Evolutionary conservation across 2,113 vertebrate genomes (phyloP).

Genomic region (Triplophysa siluroides): DNA sequence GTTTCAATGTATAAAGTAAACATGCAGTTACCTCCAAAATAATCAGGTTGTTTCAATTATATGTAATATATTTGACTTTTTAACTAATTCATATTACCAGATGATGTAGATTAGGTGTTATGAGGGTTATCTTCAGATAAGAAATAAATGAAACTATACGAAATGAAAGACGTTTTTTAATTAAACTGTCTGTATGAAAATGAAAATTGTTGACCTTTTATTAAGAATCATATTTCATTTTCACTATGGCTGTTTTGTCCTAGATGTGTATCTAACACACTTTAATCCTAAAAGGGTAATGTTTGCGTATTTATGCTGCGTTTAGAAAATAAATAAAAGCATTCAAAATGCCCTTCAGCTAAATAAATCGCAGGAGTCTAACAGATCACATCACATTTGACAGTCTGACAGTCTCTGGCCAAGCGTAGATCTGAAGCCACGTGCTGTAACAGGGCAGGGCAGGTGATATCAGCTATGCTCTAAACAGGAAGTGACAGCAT

Average conservation of each 20-base stretch:
- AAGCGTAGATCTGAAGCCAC: not conserved
- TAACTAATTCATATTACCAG: too few relatives aligned
- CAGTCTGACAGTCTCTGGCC: not conserved
- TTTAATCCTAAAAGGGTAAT: not conserved
- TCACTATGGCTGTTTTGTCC: not conserved
- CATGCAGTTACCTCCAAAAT: not conserved
- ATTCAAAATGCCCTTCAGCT: not conserved
- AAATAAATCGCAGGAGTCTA: not conserved
- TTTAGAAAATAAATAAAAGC: too few relatives aligned
- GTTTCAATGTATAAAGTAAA: not conserved
- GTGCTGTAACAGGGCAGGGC: not conserved
- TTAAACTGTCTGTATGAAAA: not conserved
- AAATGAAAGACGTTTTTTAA: too few relatives aligned
- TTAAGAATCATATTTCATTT: not conserved
- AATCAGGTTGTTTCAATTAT: too few relatives aligned
- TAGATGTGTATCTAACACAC: not conserved
- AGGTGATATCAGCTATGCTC: conserved; percentile 17
- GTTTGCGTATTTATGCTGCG: too few relatives aligned
- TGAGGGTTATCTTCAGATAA: too few relatives aligned
- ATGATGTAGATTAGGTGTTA: too few relatives aligned
- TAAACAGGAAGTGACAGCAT: not conserved
- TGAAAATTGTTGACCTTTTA: not conserved
- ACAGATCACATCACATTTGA: not conserved
- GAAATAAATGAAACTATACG: too few relatives aligned
- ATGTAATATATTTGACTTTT: too few relatives aligned